phyloP scores from a whole-genome alignment of 2,888 invertebrate genomes.

The Lampropteryx suffumata region DNA sequence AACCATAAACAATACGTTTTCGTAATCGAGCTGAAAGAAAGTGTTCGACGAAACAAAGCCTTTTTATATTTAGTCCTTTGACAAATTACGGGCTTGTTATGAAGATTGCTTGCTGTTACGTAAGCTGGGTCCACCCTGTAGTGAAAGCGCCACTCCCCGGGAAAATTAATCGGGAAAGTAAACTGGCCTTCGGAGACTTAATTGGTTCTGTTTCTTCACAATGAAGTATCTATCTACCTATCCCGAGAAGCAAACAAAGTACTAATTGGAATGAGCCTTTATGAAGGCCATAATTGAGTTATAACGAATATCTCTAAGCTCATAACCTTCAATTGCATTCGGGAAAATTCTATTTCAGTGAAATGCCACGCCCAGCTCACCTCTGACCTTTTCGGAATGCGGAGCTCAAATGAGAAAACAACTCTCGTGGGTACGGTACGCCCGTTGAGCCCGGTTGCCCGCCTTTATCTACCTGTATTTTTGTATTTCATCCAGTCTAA shows the following conservation, averaged over 20 bases:
- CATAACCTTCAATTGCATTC: slow-evolving; percentile 36
- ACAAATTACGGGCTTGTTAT: slow-evolving; percentile 31
- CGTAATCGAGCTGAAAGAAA: slow-evolving; percentile 12
- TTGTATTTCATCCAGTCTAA: slow-evolving; percentile 29
- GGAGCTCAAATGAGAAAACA: slow-evolving; percentile 38
- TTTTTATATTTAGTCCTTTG: slow-evolving; percentile 21
- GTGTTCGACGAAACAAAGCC: slow-evolving; percentile 11
- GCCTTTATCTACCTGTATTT: slow-evolving; percentile 31
- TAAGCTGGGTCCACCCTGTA: slow-evolving; percentile 32
- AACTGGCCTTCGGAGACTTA: slow-evolving; percentile 65
- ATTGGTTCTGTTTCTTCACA: slow-evolving; percentile 60
- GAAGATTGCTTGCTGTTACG: slow-evolving; percentile 27
- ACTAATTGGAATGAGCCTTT: slow-evolving; percentile 45
- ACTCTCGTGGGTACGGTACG: slow-evolving; percentile 34
- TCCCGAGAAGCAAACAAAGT: slow-evolving; percentile 50
- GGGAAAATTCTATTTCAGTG: slow-evolving; percentile 37
- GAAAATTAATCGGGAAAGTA: slow-evolving; percentile 71
- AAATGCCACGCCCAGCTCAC: slow-evolving; percentile 45
- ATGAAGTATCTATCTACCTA: slow-evolving; percentile 35
- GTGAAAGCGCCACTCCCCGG: slow-evolving; percentile 52
- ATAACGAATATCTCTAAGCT: slow-evolving; percentile 14
- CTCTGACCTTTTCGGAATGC: slow-evolving; percentile 41
- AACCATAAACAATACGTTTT: not conserved
- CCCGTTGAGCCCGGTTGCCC: slow-evolving; percentile 29
- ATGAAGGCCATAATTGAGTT: slow-evolving; percentile 28